These are phyloP conservation scores for Octomys mimax DNA, from an alignment of 2,797 vertebrate species.

Conservation along the genomic window DNA sequence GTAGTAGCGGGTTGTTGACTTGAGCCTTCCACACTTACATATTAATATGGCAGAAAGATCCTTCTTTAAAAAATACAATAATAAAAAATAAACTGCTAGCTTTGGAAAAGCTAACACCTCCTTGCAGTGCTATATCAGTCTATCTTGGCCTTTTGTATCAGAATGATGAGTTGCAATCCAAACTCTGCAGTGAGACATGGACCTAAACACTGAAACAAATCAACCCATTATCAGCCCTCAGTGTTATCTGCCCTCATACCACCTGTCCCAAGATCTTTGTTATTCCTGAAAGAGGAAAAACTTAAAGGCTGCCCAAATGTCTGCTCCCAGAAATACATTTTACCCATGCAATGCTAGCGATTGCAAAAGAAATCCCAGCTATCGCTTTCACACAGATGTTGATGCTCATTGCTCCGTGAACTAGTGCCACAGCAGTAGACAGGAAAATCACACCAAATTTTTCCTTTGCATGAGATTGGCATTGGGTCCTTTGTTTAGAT, in stretches of 20 bases:
- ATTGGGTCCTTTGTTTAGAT: slow-evolving; percentile 41
- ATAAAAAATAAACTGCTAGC: slow-evolving; percentile 28
- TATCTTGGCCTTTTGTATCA: neutral
- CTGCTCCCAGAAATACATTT: neutral
- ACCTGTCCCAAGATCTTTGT: neutral
- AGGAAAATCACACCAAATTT: neutral
- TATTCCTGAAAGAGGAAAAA: neutral
- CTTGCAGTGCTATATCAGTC: neutral
- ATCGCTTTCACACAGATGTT: neutral
- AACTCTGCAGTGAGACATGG: neutral
- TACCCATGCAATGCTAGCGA: neutral
- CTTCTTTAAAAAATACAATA: neutral
- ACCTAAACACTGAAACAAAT: neutral
- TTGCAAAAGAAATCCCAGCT: neutral
- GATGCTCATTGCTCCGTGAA: neutral
- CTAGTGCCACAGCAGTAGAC: neutral
- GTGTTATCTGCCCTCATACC: neutral
- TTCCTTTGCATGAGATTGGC: slow-evolving; percentile 26
- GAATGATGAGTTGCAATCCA: neutral
- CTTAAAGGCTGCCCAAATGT: neutral
- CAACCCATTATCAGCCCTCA: neutral
- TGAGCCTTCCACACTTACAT: no score
- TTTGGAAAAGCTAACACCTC: neutral
- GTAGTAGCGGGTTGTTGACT: no score
- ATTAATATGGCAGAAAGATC: no score